phyloP scores from a whole-genome alignment of 2,113 vertebrate species.

The Archilochus colubris region DNA sequence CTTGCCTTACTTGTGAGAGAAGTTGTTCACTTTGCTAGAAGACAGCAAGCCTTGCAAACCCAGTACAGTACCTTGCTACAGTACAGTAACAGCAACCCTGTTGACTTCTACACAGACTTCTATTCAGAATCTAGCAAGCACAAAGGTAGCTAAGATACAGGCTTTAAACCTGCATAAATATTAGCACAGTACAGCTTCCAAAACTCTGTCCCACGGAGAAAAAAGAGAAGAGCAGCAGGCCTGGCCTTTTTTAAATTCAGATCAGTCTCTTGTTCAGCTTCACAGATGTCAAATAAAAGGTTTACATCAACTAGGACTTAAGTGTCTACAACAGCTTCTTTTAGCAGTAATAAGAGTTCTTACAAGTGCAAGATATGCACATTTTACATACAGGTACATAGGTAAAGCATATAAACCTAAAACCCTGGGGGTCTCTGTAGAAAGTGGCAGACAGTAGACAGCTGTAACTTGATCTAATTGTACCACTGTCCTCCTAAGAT shows the following conservation, averaged over 20 bases:
- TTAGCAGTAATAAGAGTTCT: background rate
- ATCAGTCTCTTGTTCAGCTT: background rate
- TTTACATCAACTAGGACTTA: background rate
- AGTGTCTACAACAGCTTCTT: background rate
- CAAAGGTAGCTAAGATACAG: background rate
- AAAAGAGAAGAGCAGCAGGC: background rate
- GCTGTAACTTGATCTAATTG: background rate
- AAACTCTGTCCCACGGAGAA: background rate
- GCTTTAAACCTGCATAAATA: background rate
- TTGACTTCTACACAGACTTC: background rate
- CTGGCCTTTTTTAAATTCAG: background rate
- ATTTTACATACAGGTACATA: background rate
- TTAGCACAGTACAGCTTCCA: background rate
- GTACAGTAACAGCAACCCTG: background rate
- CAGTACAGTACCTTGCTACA: background rate
- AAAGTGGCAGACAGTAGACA: background rate
- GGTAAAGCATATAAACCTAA: background rate
- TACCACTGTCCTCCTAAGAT: background rate
- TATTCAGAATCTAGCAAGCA: background rate
- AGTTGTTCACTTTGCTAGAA: background rate
- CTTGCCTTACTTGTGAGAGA: background rate
- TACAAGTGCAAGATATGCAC: background rate
- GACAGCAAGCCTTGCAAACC: background rate
- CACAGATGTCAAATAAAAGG: background rate
- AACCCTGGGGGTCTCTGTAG: background rate